Evolutionary conservation across 1,140 invertebrate species (phyloP), one percentile per base, ranked within the genome.

Genomic region (Bombus consobrinus): DNA sequence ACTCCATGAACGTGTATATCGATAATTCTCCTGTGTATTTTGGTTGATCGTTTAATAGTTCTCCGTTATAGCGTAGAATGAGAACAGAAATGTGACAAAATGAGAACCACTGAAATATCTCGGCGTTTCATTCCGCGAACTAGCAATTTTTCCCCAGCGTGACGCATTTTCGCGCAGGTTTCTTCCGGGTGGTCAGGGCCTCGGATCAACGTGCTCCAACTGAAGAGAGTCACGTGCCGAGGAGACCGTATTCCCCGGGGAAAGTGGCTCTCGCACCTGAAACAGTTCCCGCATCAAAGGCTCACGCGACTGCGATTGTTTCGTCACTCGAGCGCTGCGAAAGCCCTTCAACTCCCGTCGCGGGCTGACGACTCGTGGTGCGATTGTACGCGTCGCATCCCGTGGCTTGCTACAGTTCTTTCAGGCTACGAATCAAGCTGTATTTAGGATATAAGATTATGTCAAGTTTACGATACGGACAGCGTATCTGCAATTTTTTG

Each of bases 201-300:
- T 18, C 13, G n/a, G 22, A 72, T 81, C 69, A 39, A 62, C 53
- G 43, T 18, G 25, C 12, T 76, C n/a, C 28, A 57, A 15, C 8
- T 43, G 6, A 25, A 37, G n/a, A 43, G 53, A 18, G 71, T 28
- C n/a, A 74, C 66, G 43, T 22, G 64, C 6, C 13, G 28, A 37
- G 9, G 34, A 64, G 66, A 13, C n/a, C 32, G 69, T 34, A 39
- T 62, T 37, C 28, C 9, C 15, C 25, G 1, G 25, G 43, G 3
- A 81, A 73, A 81, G 69, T 81, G 68, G 79, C 69, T 73, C 69
- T 81, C 39, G 53, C 53, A 73, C 28, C 37, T 72, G 53, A 57
- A 73, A 81, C 79, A 59, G 80, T 81, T 81, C 34, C 34, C 34
- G 15, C 47, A 28, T 71, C 79, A 73, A 62, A 81, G 68, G 47